phyloP scores from a whole-genome alignment of 2,113 vertebrate genomes.

The Phylloscopus whistleri region DNA sequence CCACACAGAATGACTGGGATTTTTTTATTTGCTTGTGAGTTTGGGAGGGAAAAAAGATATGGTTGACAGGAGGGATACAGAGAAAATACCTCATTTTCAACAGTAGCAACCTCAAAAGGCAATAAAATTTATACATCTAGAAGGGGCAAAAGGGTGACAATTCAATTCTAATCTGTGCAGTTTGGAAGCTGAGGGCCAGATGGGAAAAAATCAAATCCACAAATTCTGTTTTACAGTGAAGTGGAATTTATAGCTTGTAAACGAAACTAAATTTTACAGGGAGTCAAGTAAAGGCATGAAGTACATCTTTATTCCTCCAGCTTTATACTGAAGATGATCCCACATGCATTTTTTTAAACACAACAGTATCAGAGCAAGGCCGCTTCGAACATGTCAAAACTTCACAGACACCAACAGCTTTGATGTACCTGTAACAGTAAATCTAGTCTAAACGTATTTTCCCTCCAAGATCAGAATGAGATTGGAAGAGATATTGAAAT shows the following conservation, averaged over 20 bases:
- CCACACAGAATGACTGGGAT: not conserved
- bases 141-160: not conserved
- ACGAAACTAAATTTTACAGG: not conserved
- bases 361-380: not conserved
- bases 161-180: not conserved
- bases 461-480: not conserved
- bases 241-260: not conserved
- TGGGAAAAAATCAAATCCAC: not conserved
- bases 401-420: not conserved
- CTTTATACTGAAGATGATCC: not conserved
- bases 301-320: not conserved
- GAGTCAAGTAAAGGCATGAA: conserved; percentile 1
- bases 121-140: not conserved
- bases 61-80: not conserved
- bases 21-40: not conserved
- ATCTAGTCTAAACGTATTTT: not conserved
- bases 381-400: not conserved
- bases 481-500: not conserved
- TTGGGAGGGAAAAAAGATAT: not conserved
- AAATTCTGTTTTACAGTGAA: not conserved
- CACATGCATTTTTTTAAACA: not conserved
- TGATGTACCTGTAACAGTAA: not conserved
- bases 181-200: not conserved
- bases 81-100: not conserved
- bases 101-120: not conserved